Evolutionary conservation across 2,113 vertebrate species (phyloP).

Genomic region (human (Homo sapiens)): GRCh38 chr7:125727001-125727500

Average conservation of each 20-base stretch:
- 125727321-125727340: background rate
- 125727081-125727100: background rate
- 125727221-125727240: background rate
- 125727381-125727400: background rate
- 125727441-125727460: background rate
- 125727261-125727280: background rate
- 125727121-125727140: background rate
- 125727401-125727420: background rate
- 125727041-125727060: background rate
- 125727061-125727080: background rate
- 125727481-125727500: background rate
- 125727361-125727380: background rate
- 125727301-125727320: too few relatives aligned
- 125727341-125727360: background rate
- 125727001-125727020: background rate
- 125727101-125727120: background rate
- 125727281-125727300: too few relatives aligned
- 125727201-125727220: background rate
- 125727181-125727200: background rate
- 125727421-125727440: background rate
- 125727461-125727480: fast-evolving
- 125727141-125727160: background rate
- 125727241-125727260: background rate
- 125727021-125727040: background rate
- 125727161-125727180: background rate